These are phyloP conservation scores for Tenualosa ilisha DNA, from an alignment of 2,797 vertebrate genomes.

Conservation along the genomic window DNA sequence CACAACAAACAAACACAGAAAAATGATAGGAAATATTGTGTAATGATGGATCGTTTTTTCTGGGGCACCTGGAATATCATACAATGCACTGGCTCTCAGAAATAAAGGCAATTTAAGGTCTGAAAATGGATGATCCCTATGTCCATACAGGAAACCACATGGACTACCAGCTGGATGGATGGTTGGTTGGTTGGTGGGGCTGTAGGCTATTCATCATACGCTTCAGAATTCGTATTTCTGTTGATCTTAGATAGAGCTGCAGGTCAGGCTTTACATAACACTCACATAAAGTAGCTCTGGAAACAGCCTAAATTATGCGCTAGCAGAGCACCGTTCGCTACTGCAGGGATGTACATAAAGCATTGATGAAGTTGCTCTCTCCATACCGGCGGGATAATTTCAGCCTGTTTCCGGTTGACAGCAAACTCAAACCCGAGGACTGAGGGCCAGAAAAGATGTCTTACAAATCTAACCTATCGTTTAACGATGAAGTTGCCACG, in stretches of 20 bases:
- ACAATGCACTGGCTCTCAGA: slow-evolving; percentile 31
- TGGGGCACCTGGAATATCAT: slow-evolving; percentile 55
- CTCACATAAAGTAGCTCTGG: background rate
- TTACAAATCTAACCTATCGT: slow-evolving; percentile 20
- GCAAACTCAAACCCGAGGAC: slow-evolving; percentile 62
- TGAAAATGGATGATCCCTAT: background rate
- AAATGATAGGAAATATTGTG: slow-evolving; percentile 70
- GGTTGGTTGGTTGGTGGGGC: background rate
- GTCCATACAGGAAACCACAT: background rate
- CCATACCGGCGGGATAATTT: slow-evolving; percentile 30
- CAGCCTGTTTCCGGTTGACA: slow-evolving; percentile 55
- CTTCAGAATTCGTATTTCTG: background rate
- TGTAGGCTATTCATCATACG: background rate
- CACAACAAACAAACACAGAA: slow-evolving; percentile 59
- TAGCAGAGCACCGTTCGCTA: background rate
- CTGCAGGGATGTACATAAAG: background rate
- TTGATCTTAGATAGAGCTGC: background rate
- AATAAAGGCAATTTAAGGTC: slow-evolving; percentile 24
- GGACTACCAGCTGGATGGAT: background rate
- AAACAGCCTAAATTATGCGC: background rate
- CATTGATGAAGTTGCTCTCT: slow-evolving; percentile 15
- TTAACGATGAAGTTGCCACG: slow-evolving; percentile 1
- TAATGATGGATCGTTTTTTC: slow-evolving; percentile 55
- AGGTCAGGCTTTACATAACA: background rate
- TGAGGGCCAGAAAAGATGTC: slow-evolving; percentile 50